Evolutionary conservation across 2,888 invertebrate species (phyloP), one percentile per base, ranked within the genome.

Genomic region (Drosophila merina): DNA sequence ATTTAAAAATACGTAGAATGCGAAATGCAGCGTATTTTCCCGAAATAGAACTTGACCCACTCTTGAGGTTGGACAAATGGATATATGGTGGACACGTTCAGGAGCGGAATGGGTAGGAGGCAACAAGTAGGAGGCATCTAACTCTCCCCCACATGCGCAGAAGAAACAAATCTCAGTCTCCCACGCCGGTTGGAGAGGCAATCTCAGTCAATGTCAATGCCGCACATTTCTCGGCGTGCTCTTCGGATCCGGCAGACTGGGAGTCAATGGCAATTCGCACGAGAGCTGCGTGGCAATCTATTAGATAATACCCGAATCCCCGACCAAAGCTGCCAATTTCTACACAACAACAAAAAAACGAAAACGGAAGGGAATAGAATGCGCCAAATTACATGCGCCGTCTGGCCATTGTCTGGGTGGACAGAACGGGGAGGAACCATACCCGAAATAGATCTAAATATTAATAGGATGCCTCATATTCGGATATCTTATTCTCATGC

Each of bases 271-370:
- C 64, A 66, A 63, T 63, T 28, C 40, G 14, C n/a, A 1, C 14
- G 30, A 59, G 48, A 42, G 30, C 28, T 20, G 45, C 48, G 57
- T 14, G 44, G 38, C 64, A 64, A 52, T 57, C 38, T 72, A 71
- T 71, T 71, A 71, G 71, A 71, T 71, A 71, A 71, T 64, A 44
- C 42, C 47, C 57, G 14, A 10, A 55, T 31, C 47, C 55, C 57
- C 28, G 57, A 20, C 38, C 20, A 12, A 36, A 10, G n/a, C 25
- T 70, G 70, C 70, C 70, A 71, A 71, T 72, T 47, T 64, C 51
- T 64, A 52, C 51, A 64, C 52, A 57, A 52, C 20, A 20, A 38
- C 63, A 57, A 47, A 8, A n/a, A 51, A 8, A 51, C 48, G 40
- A 10, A n/a, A 52, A 12, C 57, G 64, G 72, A 57, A 72, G 69